Base-by-base conservation (phyloP, 2,113 vertebrate genomes). In the Siniperca chuatsi region DNA sequence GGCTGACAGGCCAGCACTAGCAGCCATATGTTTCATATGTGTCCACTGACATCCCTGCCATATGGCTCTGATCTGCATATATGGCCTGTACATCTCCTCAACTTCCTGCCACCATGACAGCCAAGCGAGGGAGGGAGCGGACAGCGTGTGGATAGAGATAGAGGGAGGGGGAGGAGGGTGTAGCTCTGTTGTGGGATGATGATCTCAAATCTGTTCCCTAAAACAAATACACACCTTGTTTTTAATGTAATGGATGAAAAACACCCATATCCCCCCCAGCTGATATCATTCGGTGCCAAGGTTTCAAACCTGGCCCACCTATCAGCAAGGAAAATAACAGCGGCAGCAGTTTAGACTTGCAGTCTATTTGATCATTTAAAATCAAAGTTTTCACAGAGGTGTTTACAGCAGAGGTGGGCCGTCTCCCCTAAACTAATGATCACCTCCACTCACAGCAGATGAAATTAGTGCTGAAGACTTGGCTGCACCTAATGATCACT, bases 11-110 rank as follows among this genome's bases (percentile, higher is more conserved):
- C 37, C 55, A 66, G 67, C 86, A 75, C 79, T 83, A 54, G 80
- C 82, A 89, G 75, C 84, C 88, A 89, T 90, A 84, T 92, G 83
- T 84, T 84, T 85, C 81, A 82, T 82, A 76, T 68, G 83, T 71
- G 81, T 87, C 64, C 16, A n/a, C 71, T 78, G 74, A 84, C 84
- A 67, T 40, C 42, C 57, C 42, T 3, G 50, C 77, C 61, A 35
- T 73, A 70, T 83, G 79, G 52, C 81, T 92, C 69, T 72, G 81
- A 89, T 90, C 75, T 54, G 85, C 69, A 73, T 85, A 71, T 82
- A 58, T 23, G 62, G 80, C 42, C 66, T 25, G 33, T 72, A 66
- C 82, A 72, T 88, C 69, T 73, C 70, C 37, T 61, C 35, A 48
- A 46, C 74, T 86, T 84, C 80, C 87, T 87, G 82, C 61, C 62